phyloP scores from a whole-genome alignment of 2,113 vertebrate genomes.

The Eulemur macaco region DNA sequence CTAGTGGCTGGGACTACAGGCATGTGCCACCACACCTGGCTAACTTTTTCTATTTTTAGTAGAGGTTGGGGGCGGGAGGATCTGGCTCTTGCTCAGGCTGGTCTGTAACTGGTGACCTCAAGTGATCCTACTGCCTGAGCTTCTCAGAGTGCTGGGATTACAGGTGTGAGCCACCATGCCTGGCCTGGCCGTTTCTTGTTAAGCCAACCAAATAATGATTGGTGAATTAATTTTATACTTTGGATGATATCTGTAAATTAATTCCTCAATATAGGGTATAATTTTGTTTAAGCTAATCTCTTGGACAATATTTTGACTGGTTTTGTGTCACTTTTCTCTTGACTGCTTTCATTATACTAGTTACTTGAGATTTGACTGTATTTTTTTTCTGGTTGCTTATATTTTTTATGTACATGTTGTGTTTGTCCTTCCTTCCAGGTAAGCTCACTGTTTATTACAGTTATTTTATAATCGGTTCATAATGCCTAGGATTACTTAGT shows the following conservation, averaged over 20 bases:
- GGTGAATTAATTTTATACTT: background rate
- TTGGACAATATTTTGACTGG: background rate
- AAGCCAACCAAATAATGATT: background rate
- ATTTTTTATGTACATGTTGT: background rate
- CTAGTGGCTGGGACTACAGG: background rate
- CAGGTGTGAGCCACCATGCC: no score
- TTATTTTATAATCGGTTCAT: background rate
- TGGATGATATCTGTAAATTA: background rate
- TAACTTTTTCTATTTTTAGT: background rate
- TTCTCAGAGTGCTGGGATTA: no score
- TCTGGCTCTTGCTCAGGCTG: background rate
- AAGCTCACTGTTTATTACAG: background rate
- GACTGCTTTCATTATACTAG: background rate
- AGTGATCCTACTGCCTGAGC: no score
- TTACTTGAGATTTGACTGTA: background rate
- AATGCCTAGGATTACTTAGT: background rate
- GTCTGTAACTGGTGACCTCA: no score
- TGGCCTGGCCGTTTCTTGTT: background rate
- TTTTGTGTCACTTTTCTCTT: background rate
- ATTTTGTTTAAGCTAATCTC: slow-evolving; percentile 22
- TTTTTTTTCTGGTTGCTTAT: background rate
- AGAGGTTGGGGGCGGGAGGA: background rate
- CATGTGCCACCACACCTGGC: background rate
- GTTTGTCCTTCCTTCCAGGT: background rate
- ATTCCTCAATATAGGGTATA: background rate